These are phyloP conservation scores for Oenanthe oenanthe DNA, from an alignment of 2,113 vertebrate species.

Conservation along the genomic window DNA sequence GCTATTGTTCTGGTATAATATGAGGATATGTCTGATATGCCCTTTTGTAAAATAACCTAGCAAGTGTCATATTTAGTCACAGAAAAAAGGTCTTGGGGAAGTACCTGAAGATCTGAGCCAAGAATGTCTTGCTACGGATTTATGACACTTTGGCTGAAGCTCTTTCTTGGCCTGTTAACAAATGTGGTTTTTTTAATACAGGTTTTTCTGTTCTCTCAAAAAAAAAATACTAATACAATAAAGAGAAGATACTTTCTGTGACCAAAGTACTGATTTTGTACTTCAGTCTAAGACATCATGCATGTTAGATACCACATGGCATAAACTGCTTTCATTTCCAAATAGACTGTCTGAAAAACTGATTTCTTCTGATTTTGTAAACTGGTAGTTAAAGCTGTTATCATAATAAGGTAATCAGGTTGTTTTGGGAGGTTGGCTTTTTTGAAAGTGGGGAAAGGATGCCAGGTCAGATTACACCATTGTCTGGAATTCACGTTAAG, in stretches of 20 bases:
- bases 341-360: background rate
- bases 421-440: background rate
- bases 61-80: background rate
- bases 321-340: background rate
- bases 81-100: background rate
- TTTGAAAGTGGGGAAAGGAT: background rate
- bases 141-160: background rate
- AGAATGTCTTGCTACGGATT: background rate
- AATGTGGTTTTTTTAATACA: background rate
- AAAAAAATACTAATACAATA: background rate
- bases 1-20: background rate
- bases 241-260: background rate
- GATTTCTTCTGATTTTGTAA: background rate
- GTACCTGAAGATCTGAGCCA: background rate
- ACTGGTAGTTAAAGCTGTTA: background rate
- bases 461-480: background rate
- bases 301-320: background rate
- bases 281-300: background rate
- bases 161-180: background rate
- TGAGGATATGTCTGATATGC: background rate
- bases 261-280: background rate
- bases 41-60: background rate
- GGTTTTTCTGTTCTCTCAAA: constrained; percentile 1
- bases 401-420: background rate
- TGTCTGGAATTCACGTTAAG: background rate